phyloP scores from a whole-genome alignment of 2,888 invertebrate species.

The Ceratothoa steindachneri region DNA sequence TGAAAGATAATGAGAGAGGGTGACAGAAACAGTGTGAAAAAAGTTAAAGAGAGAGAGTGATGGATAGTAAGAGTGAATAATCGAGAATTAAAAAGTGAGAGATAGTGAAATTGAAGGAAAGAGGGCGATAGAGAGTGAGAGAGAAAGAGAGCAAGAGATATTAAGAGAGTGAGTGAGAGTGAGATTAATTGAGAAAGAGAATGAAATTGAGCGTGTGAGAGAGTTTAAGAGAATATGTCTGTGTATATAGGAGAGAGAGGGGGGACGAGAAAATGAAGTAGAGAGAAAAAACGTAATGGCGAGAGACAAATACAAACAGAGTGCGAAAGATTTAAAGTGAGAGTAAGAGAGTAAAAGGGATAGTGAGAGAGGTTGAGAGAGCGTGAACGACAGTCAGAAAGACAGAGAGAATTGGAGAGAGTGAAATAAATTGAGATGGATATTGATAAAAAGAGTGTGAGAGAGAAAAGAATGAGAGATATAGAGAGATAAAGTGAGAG shows the following conservation, averaged over 20 bases:
- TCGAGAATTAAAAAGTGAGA: neutral
- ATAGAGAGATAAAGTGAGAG: neutral
- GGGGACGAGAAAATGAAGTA: too few relatives aligned
- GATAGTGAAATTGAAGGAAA: neutral
- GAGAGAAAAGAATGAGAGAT: neutral
- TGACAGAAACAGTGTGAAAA: too few relatives aligned
- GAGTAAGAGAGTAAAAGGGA: neutral
- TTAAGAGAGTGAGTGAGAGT: too few relatives aligned
- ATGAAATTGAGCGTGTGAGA: too few relatives aligned
- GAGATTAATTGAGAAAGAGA: too few relatives aligned
- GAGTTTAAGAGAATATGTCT: too few relatives aligned
- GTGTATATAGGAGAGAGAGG: too few relatives aligned
- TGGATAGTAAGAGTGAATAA: neutral
- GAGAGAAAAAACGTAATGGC: neutral
- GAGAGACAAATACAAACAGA: neutral
- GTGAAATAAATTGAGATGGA: too few relatives aligned
- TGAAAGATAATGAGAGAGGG: neutral
- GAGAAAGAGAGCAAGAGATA: neutral
- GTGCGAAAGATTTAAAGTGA: neutral
- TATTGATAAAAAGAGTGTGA: neutral
- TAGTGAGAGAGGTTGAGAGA: conserved; percentile 12
- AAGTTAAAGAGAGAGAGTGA: too few relatives aligned
- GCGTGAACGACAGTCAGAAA: conserved; percentile 9
- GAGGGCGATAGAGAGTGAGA: neutral
- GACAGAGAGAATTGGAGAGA: conserved; percentile 2